phyloP scores from a whole-genome alignment of 1,140 invertebrate species.

The Drosophila aff. region DNA sequence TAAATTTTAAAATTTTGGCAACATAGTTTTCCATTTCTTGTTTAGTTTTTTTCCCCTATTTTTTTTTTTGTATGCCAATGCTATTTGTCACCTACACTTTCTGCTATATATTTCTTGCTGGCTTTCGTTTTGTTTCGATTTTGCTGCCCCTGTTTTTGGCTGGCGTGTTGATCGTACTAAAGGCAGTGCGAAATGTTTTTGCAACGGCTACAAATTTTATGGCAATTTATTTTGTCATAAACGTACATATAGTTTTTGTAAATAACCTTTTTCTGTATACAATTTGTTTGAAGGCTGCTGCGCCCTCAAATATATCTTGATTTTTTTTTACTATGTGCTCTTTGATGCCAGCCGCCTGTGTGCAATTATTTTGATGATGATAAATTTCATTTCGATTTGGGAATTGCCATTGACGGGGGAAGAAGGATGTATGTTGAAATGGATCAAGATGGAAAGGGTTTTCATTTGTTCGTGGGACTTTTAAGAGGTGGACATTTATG shows the following conservation, averaged over 20 bases:
- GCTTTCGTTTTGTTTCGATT: constrained; percentile 44
- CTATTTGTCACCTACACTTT: constrained; percentile 74
- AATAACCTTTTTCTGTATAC: constrained; percentile 39
- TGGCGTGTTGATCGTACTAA: constrained; percentile 52
- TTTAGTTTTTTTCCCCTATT: constrained; percentile 8
- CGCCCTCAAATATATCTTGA: constrained; percentile 42
- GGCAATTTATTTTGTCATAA: constrained; percentile 80
- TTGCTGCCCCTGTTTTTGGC: constrained; percentile 14
- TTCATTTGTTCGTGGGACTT: constrained; percentile 3
- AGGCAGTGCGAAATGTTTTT: constrained; percentile 71
- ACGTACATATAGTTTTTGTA: constrained; percentile 62
- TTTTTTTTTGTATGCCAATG: constrained; percentile 25
- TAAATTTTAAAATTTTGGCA: constrained; percentile 51
- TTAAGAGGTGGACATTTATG: background rate
- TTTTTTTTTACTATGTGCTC: constrained; percentile 28
- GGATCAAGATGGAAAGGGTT: constrained; percentile 33
- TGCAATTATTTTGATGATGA: constrained; percentile 71
- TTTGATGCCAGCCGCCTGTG: constrained; percentile 66
- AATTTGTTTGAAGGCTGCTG: constrained; percentile 55
- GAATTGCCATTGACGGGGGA: constrained; percentile 18
- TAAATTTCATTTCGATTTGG: constrained; percentile 54
- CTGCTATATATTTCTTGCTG: constrained; percentile 40
- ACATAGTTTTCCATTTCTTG: constrained; percentile 41
- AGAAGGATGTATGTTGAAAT: constrained; percentile 20
- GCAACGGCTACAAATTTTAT: constrained; percentile 71